Evolutionary conservation across 1,140 invertebrate species (phyloP), one percentile per base, ranked within the genome.

Genomic region (Drosophila saltans): DNA sequence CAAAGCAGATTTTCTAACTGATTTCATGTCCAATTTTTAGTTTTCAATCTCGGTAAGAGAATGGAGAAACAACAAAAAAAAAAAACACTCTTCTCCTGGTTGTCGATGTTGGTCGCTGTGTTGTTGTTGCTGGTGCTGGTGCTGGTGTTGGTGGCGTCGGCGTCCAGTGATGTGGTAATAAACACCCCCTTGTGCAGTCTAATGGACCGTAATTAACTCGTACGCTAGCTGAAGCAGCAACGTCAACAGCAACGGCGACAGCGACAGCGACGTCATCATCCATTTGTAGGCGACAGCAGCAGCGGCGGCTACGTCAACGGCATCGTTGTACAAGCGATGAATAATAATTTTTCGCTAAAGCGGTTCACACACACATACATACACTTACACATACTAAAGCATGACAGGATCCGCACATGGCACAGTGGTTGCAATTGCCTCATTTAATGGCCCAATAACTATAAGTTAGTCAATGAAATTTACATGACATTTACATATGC

Each of bases 121-220:
- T 48, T 65, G 16, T 26, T 52, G 9, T 21, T 52, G 45, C 26
- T 52, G 45, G 1, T 48, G 45, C 3, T 16, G 11, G 2, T 48
- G 21, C 33, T 78, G 77, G 63, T 70, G 75, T 64, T 66, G 77
- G 63, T 28, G 83, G 84, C 83, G 45, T 52, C 45, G 83, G 84
- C 83, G 84, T 76, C 85, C 84, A 89, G 85, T 89, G 84, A 89
- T 89, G 84, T 89, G 84, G 84, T 89, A 89, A 89, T 89, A 89
- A 89, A 89, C 84, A 89, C 84, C 84, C 57, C 84, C 84, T 90
- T 89, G 84, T 89, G 84, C 84, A 89, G 84, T 89, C 84, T 89
- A 89, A 89, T 89, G 84, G 84, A 89, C 84, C 84, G 84, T 89
- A 89, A 89, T 89, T 89, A 89, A 89, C 85, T 89, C 69, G 85